Conservation (phyloP, 1,140 invertebrate species). For the Spodoptera litura region DNA sequence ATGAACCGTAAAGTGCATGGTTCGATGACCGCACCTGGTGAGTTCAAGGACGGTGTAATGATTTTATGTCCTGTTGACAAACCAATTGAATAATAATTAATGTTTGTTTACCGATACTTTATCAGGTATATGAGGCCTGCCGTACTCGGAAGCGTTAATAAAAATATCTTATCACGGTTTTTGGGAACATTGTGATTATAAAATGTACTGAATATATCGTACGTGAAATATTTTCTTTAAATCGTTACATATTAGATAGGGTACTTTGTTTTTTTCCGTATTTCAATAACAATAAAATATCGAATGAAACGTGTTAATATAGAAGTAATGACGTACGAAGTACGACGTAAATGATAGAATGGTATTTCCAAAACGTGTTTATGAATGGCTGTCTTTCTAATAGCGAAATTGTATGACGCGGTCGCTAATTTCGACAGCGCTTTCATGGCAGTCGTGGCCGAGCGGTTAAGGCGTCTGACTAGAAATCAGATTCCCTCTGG, state of each 20-base stretch:
- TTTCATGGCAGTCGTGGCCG: conserved; percentile 90
- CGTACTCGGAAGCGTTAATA: not conserved
- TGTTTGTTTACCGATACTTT: not conserved
- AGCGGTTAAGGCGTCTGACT: conserved; percentile 95
- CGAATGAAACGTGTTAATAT: no score
- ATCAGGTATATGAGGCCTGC: no score
- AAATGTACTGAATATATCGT: not conserved
- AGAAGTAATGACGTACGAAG: no score
- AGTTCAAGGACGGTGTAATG: conserved; percentile 36
- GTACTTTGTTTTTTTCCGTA: no score
- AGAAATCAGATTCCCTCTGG: conserved; percentile 94
- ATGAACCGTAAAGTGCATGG: conserved; percentile 27
- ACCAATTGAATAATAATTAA: not conserved
- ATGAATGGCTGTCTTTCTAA: not conserved
- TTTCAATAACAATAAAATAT: no score
- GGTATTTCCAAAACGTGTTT: not conserved
- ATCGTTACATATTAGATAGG: no score
- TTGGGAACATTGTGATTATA: not conserved
- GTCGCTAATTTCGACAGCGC: conserved; percentile 28
- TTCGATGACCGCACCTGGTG: conserved; percentile 43
- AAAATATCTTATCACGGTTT: not conserved
- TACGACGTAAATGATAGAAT: not conserved
- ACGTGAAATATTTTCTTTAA: no score
- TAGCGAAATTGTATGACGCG: not conserved
- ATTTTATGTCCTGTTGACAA: conserved; percentile 7